phyloP scores from a whole-genome alignment of 2,888 invertebrate genomes.

The Neoscelio sp. region DNA sequence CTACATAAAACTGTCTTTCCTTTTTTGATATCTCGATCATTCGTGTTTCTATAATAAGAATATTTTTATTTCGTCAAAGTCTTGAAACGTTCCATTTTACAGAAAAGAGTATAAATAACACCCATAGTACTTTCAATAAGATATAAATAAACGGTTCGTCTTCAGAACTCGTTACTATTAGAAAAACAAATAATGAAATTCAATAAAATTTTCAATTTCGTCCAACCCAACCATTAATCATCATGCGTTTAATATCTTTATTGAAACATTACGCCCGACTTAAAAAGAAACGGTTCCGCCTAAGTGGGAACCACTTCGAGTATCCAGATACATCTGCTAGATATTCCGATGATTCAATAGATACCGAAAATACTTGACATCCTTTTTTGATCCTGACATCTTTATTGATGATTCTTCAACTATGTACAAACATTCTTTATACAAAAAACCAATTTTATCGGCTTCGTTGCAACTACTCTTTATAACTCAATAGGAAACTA shows the following conservation, averaged over 20 bases:
- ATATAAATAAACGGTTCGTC: no score
- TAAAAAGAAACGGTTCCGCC: slow-evolving; percentile 2
- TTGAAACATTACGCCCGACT: slow-evolving; percentile 11
- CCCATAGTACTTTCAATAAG: no score
- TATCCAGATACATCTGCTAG: slow-evolving; percentile 30
- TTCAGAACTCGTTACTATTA: no score
- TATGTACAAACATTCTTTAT: slow-evolving; percentile 57
- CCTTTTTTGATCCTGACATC: slow-evolving; percentile 40
- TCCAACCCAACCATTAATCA: neutral
- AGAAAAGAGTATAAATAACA: no score
- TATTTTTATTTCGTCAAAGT: no score
- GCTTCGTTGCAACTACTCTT: slow-evolving; percentile 49
- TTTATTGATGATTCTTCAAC: slow-evolving; percentile 57
- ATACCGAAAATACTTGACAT: slow-evolving; percentile 44
- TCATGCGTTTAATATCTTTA: slow-evolving; percentile 10
- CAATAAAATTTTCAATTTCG: slow-evolving; percentile 4
- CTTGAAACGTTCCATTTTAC: no score
- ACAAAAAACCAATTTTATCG: slow-evolving; percentile 43
- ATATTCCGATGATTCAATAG: slow-evolving; percentile 47
- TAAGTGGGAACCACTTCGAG: neutral
- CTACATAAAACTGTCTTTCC: no score
- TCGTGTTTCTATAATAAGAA: no score
- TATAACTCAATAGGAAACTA: slow-evolving; percentile 54
- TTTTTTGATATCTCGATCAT: no score
- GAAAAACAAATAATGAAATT: no score